A percentile compares a stretch with the other conserved stretches of the same genome.
Conservation (phyloP, 2,797 vertebrate genomes). For the Phyllotis vaccarum region DNA sequence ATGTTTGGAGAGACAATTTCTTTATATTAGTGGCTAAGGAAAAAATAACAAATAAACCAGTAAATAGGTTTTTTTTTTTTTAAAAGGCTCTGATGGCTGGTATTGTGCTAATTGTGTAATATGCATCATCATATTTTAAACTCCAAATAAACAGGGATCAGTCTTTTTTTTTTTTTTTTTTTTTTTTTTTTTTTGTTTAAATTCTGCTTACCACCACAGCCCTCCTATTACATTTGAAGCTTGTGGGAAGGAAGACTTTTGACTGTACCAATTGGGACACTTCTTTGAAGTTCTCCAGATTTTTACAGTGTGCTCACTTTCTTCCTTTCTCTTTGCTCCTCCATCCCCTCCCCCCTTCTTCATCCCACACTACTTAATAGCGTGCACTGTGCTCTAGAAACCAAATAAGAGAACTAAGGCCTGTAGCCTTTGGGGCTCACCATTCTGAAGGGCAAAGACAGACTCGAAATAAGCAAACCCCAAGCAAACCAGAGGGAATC, state of each 20-base stretch:
- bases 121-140: conserved; percentile 30
- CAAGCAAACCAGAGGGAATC: not conserved
- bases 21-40: conserved; percentile 6
- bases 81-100: not conserved
- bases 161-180: conserved; percentile 32
- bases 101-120: not conserved
- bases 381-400: not conserved
- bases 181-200: not conserved
- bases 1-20: not conserved
- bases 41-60: not conserved
- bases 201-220: not conserved
- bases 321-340: not conserved
- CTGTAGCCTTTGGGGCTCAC: not conserved
- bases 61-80: conserved; percentile 8
- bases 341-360: not conserved
- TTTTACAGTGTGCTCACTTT: not conserved
- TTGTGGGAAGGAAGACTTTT: conserved; percentile 33
- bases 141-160: not conserved
- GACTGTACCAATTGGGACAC: conserved; percentile 14
- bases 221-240: conserved; percentile 27
- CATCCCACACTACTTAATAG: not conserved
- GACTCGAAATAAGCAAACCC: not conserved
- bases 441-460: not conserved
- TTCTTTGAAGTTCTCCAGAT: conserved; percentile 58
- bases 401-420: not conserved